phyloP scores from a whole-genome alignment of 2,797 vertebrate genomes.

The Cuculus canorus region DNA sequence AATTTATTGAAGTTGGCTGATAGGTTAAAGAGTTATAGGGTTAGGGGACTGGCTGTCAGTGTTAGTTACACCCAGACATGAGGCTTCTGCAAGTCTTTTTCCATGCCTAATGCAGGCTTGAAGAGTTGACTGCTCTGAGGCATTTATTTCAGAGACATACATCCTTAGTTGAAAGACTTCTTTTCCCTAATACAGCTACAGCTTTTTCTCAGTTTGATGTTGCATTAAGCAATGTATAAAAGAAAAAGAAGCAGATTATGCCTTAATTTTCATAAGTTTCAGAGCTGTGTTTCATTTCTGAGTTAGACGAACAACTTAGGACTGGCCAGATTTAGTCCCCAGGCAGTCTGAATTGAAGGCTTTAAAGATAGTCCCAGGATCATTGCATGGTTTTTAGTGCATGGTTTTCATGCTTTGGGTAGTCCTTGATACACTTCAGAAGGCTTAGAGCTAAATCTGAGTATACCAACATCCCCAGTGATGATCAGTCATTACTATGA shows the following conservation, averaged over 20 bases:
- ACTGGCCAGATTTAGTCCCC: not conserved
- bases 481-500: not conserved
- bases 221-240: not conserved
- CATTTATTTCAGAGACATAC: not conserved
- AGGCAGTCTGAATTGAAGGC: not conserved
- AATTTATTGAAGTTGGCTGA: not conserved
- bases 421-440: not conserved
- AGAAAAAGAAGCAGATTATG: not conserved
- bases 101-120: not conserved
- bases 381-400: fast-evolving
- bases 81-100: not conserved
- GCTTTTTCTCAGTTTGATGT: not conserved
- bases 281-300: not conserved
- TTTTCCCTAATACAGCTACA: not conserved
- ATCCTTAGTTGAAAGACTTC: not conserved
- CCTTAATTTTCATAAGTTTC: not conserved
- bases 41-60: not conserved
- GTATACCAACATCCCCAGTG: not conserved
- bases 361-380: not conserved
- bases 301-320: not conserved
- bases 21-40: not conserved
- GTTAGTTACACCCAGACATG: not conserved
- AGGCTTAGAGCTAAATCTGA: not conserved
- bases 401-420: not conserved
- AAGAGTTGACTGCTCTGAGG: not conserved